Percentiles rank a stretch among this genome's conserved stretches.
Evolutionary conservation across 2,888 invertebrate species (phyloP).

Genomic region (Synanthedon vespiformis): DNA sequence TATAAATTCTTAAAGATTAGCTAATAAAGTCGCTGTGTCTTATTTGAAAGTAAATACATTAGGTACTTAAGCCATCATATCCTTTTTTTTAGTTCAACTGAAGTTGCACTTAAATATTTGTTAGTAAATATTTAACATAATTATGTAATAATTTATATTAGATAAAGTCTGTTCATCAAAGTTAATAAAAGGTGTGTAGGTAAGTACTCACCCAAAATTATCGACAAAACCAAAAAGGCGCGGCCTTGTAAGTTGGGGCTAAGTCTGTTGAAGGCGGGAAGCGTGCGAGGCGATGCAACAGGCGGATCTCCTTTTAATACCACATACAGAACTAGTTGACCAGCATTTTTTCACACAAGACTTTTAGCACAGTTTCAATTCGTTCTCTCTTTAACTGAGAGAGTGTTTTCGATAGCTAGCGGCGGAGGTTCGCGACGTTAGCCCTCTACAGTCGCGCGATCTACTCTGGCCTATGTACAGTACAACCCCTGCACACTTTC

Average conservation of each 20-base stretch:
- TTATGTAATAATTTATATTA: too few relatives aligned
- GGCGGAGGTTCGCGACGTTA: constrained; percentile 45
- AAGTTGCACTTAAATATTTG: too few relatives aligned
- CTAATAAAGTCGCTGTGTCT: too few relatives aligned
- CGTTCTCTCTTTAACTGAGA: constrained; percentile 11
- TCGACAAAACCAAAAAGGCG: constrained; percentile 29
- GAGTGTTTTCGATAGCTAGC: constrained; percentile 14
- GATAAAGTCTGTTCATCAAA: too few relatives aligned
- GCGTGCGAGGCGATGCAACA: constrained; percentile 31
- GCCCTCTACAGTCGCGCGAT: constrained; percentile 54
- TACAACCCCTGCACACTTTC: constrained; percentile 21
- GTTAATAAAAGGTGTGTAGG: not conserved
- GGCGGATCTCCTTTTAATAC: constrained; percentile 19
- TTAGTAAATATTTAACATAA: too few relatives aligned
- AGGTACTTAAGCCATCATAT: too few relatives aligned
- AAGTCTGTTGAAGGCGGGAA: constrained; percentile 12
- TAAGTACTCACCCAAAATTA: constrained; percentile 40
- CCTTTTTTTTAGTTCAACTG: too few relatives aligned
- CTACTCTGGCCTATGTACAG: constrained; percentile 35
- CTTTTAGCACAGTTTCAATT: constrained; percentile 29
- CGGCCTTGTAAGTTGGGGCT: constrained; percentile 17
- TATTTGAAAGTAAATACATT: too few relatives aligned
- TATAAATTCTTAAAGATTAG: too few relatives aligned
- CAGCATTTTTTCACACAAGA: constrained; percentile 40
- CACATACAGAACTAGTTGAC: constrained; percentile 33